Conservation (phyloP, 2,888 invertebrate species). For the Lochmaea capreae region DNA sequence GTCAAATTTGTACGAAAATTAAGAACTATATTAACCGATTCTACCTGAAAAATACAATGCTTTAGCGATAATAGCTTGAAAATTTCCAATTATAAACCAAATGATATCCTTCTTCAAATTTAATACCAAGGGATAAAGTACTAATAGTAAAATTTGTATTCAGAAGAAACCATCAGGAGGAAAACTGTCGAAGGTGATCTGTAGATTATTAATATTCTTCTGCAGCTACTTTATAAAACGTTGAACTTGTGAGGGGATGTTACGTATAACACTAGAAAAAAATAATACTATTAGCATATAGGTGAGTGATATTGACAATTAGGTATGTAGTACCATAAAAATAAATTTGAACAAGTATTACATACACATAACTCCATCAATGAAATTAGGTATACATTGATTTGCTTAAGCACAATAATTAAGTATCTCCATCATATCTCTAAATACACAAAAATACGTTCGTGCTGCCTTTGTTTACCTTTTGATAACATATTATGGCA, state of each 20-base stretch:
- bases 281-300: not conserved
- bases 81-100: not conserved
- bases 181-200: not conserved
- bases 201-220: conserved; percentile 2
- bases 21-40: too few relatives aligned
- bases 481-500: too few relatives aligned
- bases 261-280: conserved; percentile 28
- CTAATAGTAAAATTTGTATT: not conserved
- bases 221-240: not conserved
- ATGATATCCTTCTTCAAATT: not conserved
- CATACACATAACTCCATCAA: too few relatives aligned
- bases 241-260: not conserved
- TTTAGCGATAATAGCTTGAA: not conserved
- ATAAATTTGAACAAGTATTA: too few relatives aligned
- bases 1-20: too few relatives aligned
- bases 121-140: not conserved
- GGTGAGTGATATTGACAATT: too few relatives aligned
- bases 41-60: not conserved
- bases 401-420: too few relatives aligned
- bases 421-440: too few relatives aligned
- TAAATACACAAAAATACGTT: too few relatives aligned
- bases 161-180: not conserved
- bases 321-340: too few relatives aligned
- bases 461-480: too few relatives aligned
- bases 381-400: too few relatives aligned